Conservation (phyloP, 2,797 vertebrate species). For the Chaenodraco wilsoni region DNA sequence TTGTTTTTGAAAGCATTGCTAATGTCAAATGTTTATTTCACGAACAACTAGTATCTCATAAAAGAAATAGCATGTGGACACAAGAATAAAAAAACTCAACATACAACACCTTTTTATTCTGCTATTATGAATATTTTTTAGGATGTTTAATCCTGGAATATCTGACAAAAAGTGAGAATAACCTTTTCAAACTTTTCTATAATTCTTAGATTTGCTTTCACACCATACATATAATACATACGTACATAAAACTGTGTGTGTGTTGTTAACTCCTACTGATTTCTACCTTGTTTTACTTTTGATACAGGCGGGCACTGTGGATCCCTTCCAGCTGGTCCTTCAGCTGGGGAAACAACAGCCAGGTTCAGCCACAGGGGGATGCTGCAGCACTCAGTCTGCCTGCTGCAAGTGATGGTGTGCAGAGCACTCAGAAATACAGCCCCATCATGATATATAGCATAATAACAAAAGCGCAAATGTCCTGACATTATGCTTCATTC, state of each 20-base stretch:
- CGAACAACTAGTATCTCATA: constrained; percentile 47
- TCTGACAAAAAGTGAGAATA: background rate
- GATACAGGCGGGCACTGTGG: constrained; percentile 68
- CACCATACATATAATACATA: background rate
- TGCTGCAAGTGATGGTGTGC: constrained; percentile 78
- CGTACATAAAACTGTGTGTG: background rate
- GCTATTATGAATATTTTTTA: background rate
- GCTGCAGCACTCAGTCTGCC: constrained; percentile 77
- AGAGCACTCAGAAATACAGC: constrained; percentile 20
- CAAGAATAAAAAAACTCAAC: background rate
- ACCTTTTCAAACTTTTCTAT: background rate
- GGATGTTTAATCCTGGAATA: background rate
- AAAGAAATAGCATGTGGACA: constrained; percentile 12
- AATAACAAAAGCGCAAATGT: background rate
- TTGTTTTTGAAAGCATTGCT: constrained; percentile 37
- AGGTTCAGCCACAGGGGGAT: constrained; percentile 73
- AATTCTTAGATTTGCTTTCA: background rate
- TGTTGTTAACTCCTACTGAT: background rate
- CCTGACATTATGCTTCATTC: background rate
- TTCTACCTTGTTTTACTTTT: constrained; percentile 43
- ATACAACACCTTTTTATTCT: background rate
- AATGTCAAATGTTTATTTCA: constrained; percentile 41
- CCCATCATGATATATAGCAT: constrained; percentile 28
- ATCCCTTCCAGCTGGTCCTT: constrained; percentile 81
- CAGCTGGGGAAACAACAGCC: constrained; percentile 51